A percentile compares a stretch with the other conserved stretches of the same genome.
phyloP scores from a whole-genome alignment of 2,113 vertebrate species.

The Alouatta palliata region DNA sequence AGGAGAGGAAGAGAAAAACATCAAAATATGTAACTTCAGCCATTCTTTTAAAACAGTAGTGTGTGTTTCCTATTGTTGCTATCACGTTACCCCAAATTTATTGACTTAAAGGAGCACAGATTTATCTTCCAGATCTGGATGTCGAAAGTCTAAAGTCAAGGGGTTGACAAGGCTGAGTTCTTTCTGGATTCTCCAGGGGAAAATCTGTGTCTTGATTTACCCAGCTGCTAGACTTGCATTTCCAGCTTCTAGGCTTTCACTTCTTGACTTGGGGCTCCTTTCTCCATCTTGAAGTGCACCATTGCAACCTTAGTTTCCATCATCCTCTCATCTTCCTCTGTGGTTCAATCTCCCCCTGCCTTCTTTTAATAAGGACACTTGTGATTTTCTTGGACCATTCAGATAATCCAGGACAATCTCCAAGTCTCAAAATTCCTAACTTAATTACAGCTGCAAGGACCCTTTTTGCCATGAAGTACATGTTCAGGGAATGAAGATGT shows the following conservation, averaged over 20 bases:
- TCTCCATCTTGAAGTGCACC: neutral
- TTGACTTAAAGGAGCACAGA: neutral
- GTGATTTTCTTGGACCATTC: neutral
- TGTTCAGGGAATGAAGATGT: neutral
- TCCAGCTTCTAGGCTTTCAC: neutral
- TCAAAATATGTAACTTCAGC: slow-evolving; percentile 8
- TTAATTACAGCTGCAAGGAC: neutral
- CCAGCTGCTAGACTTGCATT: too few species aligned
- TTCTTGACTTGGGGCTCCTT: neutral
- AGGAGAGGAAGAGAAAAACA: neutral
- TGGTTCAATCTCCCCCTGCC: neutral
- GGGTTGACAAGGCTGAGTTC: neutral
- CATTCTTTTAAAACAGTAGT: neutral
- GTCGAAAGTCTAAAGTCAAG: neutral
- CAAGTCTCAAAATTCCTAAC: neutral
- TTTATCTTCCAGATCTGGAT: neutral
- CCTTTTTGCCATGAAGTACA: neutral
- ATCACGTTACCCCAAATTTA: neutral
- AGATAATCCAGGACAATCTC: neutral
- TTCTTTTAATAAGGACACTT: neutral
- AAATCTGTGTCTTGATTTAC: neutral
- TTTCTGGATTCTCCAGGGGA: neutral
- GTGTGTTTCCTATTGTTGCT: neutral
- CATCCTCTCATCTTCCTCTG: neutral
- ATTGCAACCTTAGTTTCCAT: neutral